Conservation (phyloP, 2,888 invertebrate species). For the Pterobdella sp. region DNA sequence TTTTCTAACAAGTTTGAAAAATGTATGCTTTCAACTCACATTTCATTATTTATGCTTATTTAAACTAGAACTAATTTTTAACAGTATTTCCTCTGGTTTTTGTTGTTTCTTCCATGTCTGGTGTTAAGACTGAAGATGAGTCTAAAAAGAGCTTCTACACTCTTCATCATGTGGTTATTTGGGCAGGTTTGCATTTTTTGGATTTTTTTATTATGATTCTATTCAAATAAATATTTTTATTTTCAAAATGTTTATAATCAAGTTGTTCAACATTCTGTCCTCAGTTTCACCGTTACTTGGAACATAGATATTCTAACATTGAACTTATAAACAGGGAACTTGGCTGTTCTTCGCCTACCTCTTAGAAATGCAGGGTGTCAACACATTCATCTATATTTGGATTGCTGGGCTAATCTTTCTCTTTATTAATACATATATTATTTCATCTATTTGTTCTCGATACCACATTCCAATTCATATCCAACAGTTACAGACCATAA, state of each 20-base stretch:
- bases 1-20: neutral
- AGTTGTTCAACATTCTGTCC: neutral
- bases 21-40: neutral
- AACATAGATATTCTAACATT: neutral
- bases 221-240: neutral
- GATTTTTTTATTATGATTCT: neutral
- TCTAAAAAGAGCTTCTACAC: slow-evolving; percentile 50
- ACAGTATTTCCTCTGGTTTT: slow-evolving; percentile 70
- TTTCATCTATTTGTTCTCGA: slow-evolving; percentile 15
- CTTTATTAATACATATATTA: slow-evolving; percentile 61
- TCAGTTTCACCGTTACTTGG: neutral
- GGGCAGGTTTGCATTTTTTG: slow-evolving; percentile 43
- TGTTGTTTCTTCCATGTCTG: slow-evolving; percentile 69
- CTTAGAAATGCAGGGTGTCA: slow-evolving; percentile 76
- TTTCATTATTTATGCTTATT: neutral
- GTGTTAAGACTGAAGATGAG: slow-evolving; percentile 43
- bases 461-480: too few relatives aligned
- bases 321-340: slow-evolving; percentile 59
- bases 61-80: slow-evolving; percentile 26
- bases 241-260: neutral
- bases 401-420: slow-evolving; percentile 75
- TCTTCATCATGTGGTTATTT: slow-evolving; percentile 56
- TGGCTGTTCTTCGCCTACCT: slow-evolving; percentile 87
- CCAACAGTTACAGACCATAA: too few relatives aligned
- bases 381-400: slow-evolving; percentile 79